Conservation (phyloP, 2,113 vertebrate genomes). For the Etheostoma cragini region DNA sequence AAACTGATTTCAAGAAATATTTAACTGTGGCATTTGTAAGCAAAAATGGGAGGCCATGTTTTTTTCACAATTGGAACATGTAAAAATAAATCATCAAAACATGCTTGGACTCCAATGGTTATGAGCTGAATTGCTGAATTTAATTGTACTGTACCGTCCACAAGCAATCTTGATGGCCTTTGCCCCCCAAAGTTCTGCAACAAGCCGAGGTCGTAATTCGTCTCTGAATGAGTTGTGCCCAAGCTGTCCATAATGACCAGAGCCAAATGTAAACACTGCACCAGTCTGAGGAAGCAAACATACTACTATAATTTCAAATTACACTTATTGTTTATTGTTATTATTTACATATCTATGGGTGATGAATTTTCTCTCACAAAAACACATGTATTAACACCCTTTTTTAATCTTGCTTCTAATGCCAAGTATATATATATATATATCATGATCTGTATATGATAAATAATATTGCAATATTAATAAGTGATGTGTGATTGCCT, state of each 20-base stretch:
- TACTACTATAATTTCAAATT: not conserved
- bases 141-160: constrained; percentile 84
- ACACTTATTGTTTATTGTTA: not conserved
- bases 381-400: not conserved
- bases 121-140: not conserved
- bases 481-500: not conserved
- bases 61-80: not conserved
- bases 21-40: not conserved
- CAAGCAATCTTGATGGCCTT: constrained; percentile 89
- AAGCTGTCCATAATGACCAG: constrained; percentile 90
- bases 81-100: not conserved
- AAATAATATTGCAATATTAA: not conserved
- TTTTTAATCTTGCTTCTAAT: not conserved
- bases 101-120: not conserved
- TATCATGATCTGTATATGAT: not conserved
- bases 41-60: not conserved
- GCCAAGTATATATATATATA: not conserved
- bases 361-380: not conserved
- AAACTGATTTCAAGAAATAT: not conserved
- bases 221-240: constrained; percentile 92
- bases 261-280: constrained; percentile 94
- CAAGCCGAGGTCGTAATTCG: constrained; percentile 90
- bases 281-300: constrained; percentile 81
- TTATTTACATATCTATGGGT: not conserved
- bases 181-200: constrained; percentile 89